These are phyloP conservation scores for Theretra japonica DNA, from an alignment of 2,888 invertebrate species.

Conservation along the genomic window DNA sequence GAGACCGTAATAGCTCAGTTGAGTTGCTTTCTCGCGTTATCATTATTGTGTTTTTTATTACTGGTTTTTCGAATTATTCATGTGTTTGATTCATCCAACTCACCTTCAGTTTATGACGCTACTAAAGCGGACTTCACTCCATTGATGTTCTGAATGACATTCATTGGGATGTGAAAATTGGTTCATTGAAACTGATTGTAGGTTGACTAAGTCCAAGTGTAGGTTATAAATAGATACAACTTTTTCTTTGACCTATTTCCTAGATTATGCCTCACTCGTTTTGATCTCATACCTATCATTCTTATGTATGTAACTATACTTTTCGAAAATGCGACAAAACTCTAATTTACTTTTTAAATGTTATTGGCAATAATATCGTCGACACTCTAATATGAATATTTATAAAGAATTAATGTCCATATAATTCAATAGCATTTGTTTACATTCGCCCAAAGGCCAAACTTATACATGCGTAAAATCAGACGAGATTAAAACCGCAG, in stretches of 20 bases:
- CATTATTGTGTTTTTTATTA: slow-evolving; percentile 19
- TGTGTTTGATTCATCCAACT: background rate
- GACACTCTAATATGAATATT: too few relatives aligned
- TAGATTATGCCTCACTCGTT: too few relatives aligned
- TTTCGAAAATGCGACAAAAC: background rate
- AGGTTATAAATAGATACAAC: too few relatives aligned
- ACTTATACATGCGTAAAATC: background rate
- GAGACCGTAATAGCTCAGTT: slow-evolving; percentile 14
- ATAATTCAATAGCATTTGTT: background rate
- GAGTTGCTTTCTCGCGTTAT: slow-evolving; percentile 20
- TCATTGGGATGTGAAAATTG: background rate
- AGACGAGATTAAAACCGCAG: slow-evolving; percentile 5
- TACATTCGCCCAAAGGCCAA: background rate
- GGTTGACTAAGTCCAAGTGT: background rate
- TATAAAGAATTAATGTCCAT: background rate
- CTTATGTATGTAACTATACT: too few relatives aligned
- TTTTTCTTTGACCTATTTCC: too few relatives aligned
- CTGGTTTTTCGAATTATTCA: background rate
- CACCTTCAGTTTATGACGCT: background rate
- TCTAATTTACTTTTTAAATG: background rate
- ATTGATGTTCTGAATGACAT: slow-evolving; percentile 6
- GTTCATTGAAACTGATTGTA: background rate
- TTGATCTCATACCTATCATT: too few relatives aligned
- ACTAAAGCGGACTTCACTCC: background rate
- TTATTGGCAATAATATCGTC: background rate